Conservation (phyloP, 2,888 invertebrate genomes). For the Patella ulyssiponensis region DNA sequence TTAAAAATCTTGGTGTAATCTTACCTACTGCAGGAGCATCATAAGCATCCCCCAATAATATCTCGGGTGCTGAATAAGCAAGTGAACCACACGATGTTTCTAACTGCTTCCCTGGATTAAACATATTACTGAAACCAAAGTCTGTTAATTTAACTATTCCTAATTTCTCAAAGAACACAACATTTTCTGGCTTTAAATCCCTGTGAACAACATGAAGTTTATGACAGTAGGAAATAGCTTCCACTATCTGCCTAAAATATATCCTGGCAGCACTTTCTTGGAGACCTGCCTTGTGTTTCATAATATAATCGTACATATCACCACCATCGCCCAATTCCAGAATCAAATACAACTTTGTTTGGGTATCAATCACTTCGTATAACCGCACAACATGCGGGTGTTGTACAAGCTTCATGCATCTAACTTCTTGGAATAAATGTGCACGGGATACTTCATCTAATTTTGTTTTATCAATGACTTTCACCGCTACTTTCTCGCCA, state of each 20-base stretch:
- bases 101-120: conserved; percentile 92
- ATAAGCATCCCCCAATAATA: conserved; percentile 97
- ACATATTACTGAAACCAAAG: conserved; percentile 92
- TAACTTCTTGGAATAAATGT: conserved; percentile 85
- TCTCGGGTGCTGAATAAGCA: conserved; percentile 99
- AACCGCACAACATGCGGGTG: conserved; percentile 98
- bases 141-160: conserved; percentile 98
- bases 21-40: conserved; percentile 97
- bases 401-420: conserved; percentile 99
- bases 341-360: conserved; percentile 90
- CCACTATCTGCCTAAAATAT: conserved; percentile 96
- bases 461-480: conserved; percentile 98
- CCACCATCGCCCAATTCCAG: conserved; percentile 98
- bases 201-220: conserved; percentile 89
- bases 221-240: conserved; percentile 98
- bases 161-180: conserved; percentile 97
- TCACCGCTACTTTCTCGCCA: conserved; percentile 97
- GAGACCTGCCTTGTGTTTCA: conserved; percentile 91
- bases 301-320: conserved; percentile 98
- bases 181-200: conserved; percentile 99
- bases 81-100: conserved; percentile 98
- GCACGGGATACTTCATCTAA: conserved; percentile 95
- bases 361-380: conserved; percentile 99
- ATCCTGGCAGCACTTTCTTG: conserved; percentile 77
- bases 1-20: conserved; percentile 56